phyloP scores from a whole-genome alignment of 2,888 invertebrate genomes.

The Chouioia cunea region DNA sequence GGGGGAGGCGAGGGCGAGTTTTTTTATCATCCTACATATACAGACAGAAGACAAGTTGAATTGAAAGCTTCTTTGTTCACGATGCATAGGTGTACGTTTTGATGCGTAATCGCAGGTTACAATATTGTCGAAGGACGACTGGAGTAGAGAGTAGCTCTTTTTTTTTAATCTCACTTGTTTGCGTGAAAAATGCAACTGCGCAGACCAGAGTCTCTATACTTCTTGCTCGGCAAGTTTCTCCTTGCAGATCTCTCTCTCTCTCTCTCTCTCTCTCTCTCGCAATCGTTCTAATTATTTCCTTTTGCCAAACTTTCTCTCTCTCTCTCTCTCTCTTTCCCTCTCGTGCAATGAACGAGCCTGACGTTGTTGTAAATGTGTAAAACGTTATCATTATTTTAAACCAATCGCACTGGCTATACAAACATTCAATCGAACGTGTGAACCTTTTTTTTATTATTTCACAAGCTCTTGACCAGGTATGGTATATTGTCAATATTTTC shows the following conservation, averaged over 20 bases:
- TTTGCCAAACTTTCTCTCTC: constrained; percentile 23
- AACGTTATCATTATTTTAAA: not conserved
- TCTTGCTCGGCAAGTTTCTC: constrained; percentile 19
- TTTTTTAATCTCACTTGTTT: not conserved
- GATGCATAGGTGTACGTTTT: not conserved
- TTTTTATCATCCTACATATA: not conserved
- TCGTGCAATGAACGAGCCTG: too few relatives aligned
- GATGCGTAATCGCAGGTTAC: constrained; percentile 18
- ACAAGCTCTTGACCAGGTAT: not conserved
- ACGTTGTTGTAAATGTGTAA: constrained; percentile 5
- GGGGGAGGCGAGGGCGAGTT: too few relatives aligned
- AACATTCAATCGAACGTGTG: not conserved
- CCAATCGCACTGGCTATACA: not conserved
- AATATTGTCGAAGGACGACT: constrained; percentile 3
- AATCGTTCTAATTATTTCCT: constrained; percentile 38
- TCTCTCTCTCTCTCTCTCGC: not conserved
- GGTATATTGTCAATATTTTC: not conserved
- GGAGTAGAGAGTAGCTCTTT: not conserved
- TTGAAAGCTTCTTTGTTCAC: constrained; percentile 29
- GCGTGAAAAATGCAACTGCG: constrained; percentile 23
- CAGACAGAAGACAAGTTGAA: constrained; percentile 22
- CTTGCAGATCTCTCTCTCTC: not conserved
- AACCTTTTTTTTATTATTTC: not conserved
- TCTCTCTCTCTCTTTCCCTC: not conserved
- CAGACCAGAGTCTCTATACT: not conserved